Base-by-base conservation (phyloP, 2,113 vertebrate genomes). In the Agapornis roseicollis region DNA sequence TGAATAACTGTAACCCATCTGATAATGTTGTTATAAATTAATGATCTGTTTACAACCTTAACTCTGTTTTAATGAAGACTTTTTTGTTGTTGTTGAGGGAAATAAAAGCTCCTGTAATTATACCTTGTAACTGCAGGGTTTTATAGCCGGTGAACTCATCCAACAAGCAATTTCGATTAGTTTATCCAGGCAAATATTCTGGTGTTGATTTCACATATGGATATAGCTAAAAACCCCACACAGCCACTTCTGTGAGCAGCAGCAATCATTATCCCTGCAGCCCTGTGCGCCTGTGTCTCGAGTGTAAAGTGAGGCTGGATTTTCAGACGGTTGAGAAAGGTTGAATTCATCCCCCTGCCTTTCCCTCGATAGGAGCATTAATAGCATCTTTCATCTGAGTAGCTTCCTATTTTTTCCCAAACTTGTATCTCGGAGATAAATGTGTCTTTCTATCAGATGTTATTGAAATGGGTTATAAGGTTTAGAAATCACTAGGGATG, bases 21-120 rank as follows among this genome's bases (percentile, higher is more conserved):
- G 96, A 97, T 97, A 97, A 95, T 82, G 85, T 94, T 96, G 85
- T 95, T 96, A 91, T 97, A 96, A 97, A 97, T 97, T 97, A 97
- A 97, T 97, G 96, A 96, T 94, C 95, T 97, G 95, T 94, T 97
- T 97, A 96, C 96, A 95, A 81, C 94, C 91, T 96, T 96, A 97
- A 93, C 97, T 97, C 96, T 88, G 58, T 87, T 95, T 94, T 96
- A 97, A 96, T 97, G 92, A 97, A 96, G 94, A 82, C 93, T 96
- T 96, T 89, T 96, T 89, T 60, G 93, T 88, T 91, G 18, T 46
- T 77, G 91, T 88, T 50, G 87, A 86, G 88, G 95, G 96, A 97
- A 96, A 95, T 96, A 97, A 97, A 97, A 94, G 91, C 94, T 81
- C 79, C 95, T 93, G 93, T 95, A 96, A 96, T 96, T 80, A n/a